phyloP scores from a whole-genome alignment of 1,140 invertebrate species.

The Radopholus similis region DNA sequence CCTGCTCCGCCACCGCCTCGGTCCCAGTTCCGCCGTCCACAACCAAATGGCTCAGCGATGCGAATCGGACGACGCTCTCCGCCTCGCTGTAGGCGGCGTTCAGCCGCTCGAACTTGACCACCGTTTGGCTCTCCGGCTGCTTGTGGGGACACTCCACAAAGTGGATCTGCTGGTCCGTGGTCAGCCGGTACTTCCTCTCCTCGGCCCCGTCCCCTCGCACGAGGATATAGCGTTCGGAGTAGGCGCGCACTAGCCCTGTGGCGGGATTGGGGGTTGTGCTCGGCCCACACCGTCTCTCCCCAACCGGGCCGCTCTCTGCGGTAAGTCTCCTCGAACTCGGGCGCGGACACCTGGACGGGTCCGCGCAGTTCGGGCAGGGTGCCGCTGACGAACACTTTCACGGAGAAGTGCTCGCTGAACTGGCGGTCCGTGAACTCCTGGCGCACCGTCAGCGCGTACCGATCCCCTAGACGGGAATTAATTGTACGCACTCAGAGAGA shows the following conservation, averaged over 20 bases:
- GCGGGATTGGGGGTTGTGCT: not conserved
- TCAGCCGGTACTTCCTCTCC: conserved; percentile 32
- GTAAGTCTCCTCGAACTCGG: conserved; percentile 79
- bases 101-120: conserved; percentile 22
- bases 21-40: not conserved
- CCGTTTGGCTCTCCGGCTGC: not conserved
- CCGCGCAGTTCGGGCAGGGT: conserved; percentile 69
- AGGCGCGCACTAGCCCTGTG: conserved; percentile 33
- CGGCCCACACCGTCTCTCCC: not conserved
- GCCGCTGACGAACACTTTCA: conserved; percentile 73
- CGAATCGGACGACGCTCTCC: conserved; percentile 79
- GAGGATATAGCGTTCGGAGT: conserved; percentile 26
- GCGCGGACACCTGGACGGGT: conserved; percentile 66
- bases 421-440: conserved; percentile 75
- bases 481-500: conserved; percentile 8
- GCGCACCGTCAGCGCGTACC: conserved; percentile 66
- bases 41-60: conserved; percentile 53
- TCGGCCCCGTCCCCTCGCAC: conserved; percentile 21
- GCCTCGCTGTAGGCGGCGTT: conserved; percentile 73
- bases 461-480: conserved; percentile 35
- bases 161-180: conserved; percentile 43
- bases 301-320: conserved; percentile 68
- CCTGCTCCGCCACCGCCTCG: not conserved
- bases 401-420: conserved; percentile 76
- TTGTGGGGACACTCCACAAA: conserved; percentile 36